phyloP scores from a whole-genome alignment of 2,113 vertebrate species.

The Brachypodius melanocephalos region DNA sequence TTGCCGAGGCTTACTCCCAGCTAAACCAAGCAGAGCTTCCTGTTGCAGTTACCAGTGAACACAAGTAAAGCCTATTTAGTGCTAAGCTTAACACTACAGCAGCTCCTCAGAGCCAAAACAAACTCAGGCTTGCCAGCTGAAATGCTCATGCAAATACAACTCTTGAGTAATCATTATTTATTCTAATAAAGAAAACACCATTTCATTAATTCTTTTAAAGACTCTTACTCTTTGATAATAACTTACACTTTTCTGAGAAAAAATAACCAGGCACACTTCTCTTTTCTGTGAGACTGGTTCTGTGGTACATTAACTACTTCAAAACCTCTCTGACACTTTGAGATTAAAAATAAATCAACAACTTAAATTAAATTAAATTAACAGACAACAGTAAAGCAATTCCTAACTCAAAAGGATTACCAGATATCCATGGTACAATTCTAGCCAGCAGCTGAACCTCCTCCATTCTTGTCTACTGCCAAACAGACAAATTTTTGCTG shows the following conservation, averaged over 20 bases:
- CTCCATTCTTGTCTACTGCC: neutral
- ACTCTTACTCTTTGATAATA: neutral
- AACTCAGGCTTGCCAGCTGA: neutral
- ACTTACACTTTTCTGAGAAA: neutral
- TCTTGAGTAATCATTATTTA: neutral
- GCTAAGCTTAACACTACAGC: neutral
- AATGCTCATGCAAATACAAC: neutral
- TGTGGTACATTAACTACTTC: neutral
- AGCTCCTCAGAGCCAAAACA: slow-evolving; percentile 12
- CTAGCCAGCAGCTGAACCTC: neutral
- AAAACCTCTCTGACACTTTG: neutral
- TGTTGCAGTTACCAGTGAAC: neutral
- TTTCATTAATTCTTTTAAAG: neutral
- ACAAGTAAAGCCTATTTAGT: neutral
- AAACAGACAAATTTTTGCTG: neutral
- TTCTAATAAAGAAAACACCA: neutral
- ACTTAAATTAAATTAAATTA: neutral
- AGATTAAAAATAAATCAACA: neutral
- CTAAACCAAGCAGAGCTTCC: neutral
- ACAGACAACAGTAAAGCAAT: neutral
- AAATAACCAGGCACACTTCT: neutral
- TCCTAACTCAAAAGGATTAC: neutral
- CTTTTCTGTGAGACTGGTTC: neutral
- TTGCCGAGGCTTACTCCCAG: neutral
- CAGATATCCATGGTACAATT: neutral